Evolutionary conservation across 2,888 invertebrate species (phyloP), one percentile per base, ranked within the genome.

Genomic region (Resseliella maxima): DNA sequence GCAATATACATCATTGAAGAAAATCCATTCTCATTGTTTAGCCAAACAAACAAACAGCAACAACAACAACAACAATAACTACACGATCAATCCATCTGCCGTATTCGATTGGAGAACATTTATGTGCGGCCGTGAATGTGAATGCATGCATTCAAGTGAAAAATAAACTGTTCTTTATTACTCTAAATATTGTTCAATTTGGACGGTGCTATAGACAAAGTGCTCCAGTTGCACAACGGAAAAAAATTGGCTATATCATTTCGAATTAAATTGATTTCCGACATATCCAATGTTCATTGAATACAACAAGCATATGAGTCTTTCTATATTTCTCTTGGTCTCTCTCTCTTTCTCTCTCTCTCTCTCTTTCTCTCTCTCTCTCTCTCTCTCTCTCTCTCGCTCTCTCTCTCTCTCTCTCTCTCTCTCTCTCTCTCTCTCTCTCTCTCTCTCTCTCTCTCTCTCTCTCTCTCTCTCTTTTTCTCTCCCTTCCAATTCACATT

Each of bases 141-240:
- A 38, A 83, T 83, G 83, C 38, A 38, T n/a, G 38, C 83, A 83
- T 36, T 83, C 83, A 83, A 83, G 83, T 83, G 83, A 83, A 38
- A 83, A 83, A 83, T 83, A 36, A 83, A 83, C 72, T 72, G 31
- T 72, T 72, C 72, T 72, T 72, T 72, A 72, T 72, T 72, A 31
- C 72, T 15, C 72, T 31, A 35, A 72, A 35, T 31, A 72, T 35
- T 72, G 72, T 72, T 72, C 31, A 72, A 72, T 72, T 72, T 72
- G 72, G 72, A 72, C 72, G 31, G 38, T n/a, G 38, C 10, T n/a
- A 0, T 35, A 12, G 1, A 36, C 64, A 6, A 27, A 64, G 0
- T 5, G 59, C 59, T 59, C 59, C 24, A 59, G 24, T 59, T 59
- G 59, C 59, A 59, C 59, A 59, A 3, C 24, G 6, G 18, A 72